A percentile compares a stretch with the other conserved stretches of the same genome.
Evolutionary conservation across 2,113 vertebrate species (phyloP).

Genomic region (Mionectes macconnelli): DNA sequence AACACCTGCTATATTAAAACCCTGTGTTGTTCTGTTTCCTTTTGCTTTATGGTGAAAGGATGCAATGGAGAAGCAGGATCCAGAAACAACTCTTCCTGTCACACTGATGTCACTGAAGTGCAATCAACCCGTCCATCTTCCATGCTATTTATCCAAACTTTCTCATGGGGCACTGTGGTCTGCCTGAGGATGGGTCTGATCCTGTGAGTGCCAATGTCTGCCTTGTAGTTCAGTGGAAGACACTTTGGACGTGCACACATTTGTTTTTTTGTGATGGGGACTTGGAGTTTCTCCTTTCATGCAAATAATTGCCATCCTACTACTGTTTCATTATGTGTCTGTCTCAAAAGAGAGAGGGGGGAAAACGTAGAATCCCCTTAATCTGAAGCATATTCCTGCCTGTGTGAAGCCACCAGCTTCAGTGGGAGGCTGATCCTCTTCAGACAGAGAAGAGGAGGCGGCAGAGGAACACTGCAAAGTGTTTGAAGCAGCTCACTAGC

Average conservation of each 20-base stretch:
- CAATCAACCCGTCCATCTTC: neutral
- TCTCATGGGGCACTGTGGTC: neutral
- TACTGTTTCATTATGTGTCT: accelerated
- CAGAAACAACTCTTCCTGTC: neutral
- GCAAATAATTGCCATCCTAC: neutral
- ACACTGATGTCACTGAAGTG: neutral
- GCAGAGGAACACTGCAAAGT: accelerated
- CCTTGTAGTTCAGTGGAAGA: neutral
- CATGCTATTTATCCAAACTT: neutral
- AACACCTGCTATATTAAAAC: neutral
- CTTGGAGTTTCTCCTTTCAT: neutral
- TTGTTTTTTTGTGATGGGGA: neutral
- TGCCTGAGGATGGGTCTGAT: neutral
- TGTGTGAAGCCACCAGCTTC: neutral
- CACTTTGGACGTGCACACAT: accelerated
- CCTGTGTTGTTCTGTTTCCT: neutral
- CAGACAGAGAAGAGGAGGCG: neutral
- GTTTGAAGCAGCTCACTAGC: neutral
- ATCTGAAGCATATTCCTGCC: neutral
- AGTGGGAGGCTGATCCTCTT: neutral
- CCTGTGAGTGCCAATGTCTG: neutral
- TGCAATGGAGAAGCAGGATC: neutral
- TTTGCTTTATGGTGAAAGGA: neutral
- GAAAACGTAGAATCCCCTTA: neutral
- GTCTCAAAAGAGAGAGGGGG: neutral